Conservation (phyloP, 2,113 vertebrate genomes). For the Anolis sagrei region DNA sequence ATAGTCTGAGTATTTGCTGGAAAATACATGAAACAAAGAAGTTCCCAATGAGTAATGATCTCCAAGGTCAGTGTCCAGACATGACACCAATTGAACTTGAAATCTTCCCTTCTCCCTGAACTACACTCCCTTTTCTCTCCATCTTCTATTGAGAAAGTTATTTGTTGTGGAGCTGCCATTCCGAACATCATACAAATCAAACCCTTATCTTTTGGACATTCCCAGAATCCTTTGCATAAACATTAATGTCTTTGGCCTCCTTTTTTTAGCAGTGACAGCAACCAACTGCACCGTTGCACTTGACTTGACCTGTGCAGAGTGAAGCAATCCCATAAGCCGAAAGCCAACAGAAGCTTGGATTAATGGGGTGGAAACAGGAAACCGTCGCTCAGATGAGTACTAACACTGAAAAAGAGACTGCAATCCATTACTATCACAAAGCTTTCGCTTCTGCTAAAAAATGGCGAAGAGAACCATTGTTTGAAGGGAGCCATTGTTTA, state of each 20-base stretch:
- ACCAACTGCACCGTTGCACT: neutral
- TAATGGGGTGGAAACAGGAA: conserved; percentile 6
- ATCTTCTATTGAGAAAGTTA: neutral
- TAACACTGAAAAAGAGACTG: neutral
- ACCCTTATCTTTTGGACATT: conserved; percentile 12
- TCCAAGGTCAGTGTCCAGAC: neutral
- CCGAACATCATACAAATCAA: conserved; percentile 3
- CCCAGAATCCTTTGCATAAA: neutral
- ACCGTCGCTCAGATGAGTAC: neutral
- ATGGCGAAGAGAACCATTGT: neutral
- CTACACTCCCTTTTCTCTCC: neutral
- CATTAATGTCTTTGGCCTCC: neutral
- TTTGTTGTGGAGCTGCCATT: neutral
- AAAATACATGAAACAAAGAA: neutral
- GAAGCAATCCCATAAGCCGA: neutral
- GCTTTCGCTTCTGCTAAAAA: neutral
- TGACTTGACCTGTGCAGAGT: neutral
- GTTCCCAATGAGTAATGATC: neutral
- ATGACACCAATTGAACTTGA: neutral
- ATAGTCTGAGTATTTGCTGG: neutral
- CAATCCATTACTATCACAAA: neutral
- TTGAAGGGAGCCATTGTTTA: neutral
- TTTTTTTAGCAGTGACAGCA: neutral
- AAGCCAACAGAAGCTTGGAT: conserved; percentile 15
- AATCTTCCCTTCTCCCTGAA: neutral